Evolutionary conservation across 2,888 invertebrate genomes (phyloP).

Genomic region (Ochropleura plecta): DNA sequence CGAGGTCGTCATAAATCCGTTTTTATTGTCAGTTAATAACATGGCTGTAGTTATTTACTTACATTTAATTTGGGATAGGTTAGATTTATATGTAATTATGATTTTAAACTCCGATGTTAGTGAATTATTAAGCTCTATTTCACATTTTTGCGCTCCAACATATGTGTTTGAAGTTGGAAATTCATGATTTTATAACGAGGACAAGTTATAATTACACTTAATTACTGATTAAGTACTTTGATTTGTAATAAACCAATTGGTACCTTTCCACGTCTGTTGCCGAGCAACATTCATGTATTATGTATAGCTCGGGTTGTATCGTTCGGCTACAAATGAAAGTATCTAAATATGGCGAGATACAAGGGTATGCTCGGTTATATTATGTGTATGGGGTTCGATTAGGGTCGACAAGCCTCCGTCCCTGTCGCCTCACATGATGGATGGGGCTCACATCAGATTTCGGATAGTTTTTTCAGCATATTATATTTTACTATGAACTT

Average conservation of each 20-base stretch:
- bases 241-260: conserved; percentile 30
- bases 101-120: conserved; percentile 1
- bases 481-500: conserved; percentile 74
- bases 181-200: conserved; percentile 21
- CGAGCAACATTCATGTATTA: conserved; percentile 54
- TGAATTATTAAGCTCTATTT: conserved; percentile 9
- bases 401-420: conserved; percentile 88
- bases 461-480: conserved; percentile 84
- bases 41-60: conserved; percentile 42
- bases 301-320: conserved; percentile 46
- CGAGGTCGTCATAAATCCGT: conserved; percentile 54
- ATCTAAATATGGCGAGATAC: conserved; percentile 65
- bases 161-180: background rate
- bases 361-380: conserved; percentile 68
- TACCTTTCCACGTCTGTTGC: conserved; percentile 26
- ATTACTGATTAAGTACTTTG: conserved; percentile 19
- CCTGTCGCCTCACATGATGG: conserved; percentile 86
- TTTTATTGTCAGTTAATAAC: conserved; percentile 62
- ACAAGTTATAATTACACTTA: conserved; percentile 29
- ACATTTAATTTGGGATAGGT: conserved; percentile 32
- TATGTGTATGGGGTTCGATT: conserved; percentile 85
- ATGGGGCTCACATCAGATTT: conserved; percentile 86
- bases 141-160: background rate
- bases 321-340: conserved; percentile 64
- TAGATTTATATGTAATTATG: conserved; percentile 36